Evolutionary conservation across 2,888 invertebrate species (phyloP), one percentile per base, ranked within the genome.

Genomic region (Blastobasis lacticolella): DNA sequence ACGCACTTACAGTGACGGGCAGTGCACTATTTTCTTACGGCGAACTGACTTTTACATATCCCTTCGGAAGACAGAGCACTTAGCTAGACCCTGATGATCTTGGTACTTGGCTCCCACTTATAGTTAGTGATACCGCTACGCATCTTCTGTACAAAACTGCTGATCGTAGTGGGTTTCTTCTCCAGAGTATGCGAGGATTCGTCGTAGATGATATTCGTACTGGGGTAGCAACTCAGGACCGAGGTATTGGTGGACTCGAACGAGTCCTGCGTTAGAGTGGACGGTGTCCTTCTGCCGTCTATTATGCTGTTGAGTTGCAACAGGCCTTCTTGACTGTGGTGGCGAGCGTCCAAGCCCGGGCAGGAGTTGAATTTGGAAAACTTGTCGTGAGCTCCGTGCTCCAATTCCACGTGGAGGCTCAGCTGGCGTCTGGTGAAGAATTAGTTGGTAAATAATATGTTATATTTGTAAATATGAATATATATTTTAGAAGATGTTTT

Each of bases 71-170:
- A 23, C 23, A 23, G 23, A 23, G 23, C 23, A 23, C 23, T 23
- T 2, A 5, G 9, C 42, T 57, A 83, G 23, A 81, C 77, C 50
- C 73, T 73, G 49, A 85, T 81, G 53, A 81, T 79, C 56, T 78
- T 80, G 2, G 78, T 81, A 0, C 75, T 81, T 0, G 86, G 82
- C 55, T 83, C 81, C 86, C 86, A 86, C 10, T 72, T 77, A 51
- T 83, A 86, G 2, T 61, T 68, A 4, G 57, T 40, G 9, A 64
- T 57, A 6, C 67, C 65, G 4, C 58, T 69, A 0, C 67, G 62
- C 0, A 71, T 66, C 38, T 73, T 73, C 9, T 67, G 60, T 0
- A 71, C 69, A 0, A 74, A 49, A 38, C 57, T 64, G 5, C 64
- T 63, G 0, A 71, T 62, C 0, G 63, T 54, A 0, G 76, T 72